phyloP scores from a whole-genome alignment of 1,140 invertebrate species.

The Trachymyrmex septentrionalis region DNA sequence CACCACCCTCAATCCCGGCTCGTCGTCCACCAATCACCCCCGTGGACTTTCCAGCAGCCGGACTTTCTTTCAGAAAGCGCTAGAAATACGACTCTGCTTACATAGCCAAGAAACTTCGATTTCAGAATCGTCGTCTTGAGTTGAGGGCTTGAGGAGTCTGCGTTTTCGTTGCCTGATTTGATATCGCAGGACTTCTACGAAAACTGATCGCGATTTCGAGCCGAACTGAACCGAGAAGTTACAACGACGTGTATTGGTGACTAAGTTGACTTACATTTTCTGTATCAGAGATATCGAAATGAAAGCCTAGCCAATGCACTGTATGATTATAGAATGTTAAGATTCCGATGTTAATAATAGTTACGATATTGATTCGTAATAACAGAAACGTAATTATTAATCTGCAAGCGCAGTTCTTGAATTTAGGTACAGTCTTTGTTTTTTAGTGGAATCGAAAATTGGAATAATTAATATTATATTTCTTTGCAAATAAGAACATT shows the following conservation, averaged over 20 bases:
- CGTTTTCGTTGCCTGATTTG: slow-evolving; percentile 40
- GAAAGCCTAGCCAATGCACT: neutral
- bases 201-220: slow-evolving; percentile 33
- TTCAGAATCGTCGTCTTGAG: slow-evolving; percentile 29
- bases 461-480: neutral
- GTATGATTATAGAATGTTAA: neutral
- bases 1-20: slow-evolving; percentile 47
- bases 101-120: slow-evolving; percentile 38
- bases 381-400: neutral
- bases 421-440: neutral
- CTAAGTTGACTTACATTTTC: neutral
- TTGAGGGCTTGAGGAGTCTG: slow-evolving; percentile 7
- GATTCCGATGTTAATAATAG: neutral
- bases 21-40: slow-evolving; percentile 72
- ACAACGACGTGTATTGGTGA: neutral
- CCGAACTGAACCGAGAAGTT: neutral
- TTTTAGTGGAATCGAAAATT: neutral
- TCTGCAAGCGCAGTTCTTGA: neutral
- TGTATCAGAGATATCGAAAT: neutral
- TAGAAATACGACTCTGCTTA: slow-evolving; percentile 52
- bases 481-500: neutral
- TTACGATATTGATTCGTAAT: neutral
- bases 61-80: slow-evolving; percentile 68
- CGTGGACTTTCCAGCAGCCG: slow-evolving; percentile 40
- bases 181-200: slow-evolving; percentile 22